Evolutionary conservation across 2,888 invertebrate species (phyloP).

Genomic region (Argyresthia goedartella): DNA sequence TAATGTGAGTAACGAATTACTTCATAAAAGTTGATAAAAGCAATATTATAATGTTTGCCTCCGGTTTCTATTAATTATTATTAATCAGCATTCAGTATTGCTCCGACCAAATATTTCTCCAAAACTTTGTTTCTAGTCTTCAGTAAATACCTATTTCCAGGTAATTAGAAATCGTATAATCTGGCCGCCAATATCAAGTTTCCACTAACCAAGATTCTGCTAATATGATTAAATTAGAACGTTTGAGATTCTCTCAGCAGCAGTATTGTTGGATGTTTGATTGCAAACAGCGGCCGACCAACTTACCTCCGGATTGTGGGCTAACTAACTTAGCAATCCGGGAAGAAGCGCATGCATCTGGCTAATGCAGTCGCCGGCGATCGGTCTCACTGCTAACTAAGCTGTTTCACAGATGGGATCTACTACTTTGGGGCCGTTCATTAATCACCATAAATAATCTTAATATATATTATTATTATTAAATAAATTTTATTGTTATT

Average conservation of each 20-base stretch:
- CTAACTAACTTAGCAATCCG: conserved; percentile 42
- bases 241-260: background rate
- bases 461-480: too few species aligned
- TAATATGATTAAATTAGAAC: background rate
- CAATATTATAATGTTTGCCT: too few species aligned
- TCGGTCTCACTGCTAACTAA: too few species aligned
- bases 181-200: background rate
- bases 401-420: too few species aligned
- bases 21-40: too few species aligned
- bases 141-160: background rate
- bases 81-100: background rate
- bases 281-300: conserved; percentile 50
- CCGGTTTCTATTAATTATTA: too few species aligned
- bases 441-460: conserved; percentile 62
- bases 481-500: too few species aligned
- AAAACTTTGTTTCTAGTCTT: background rate
- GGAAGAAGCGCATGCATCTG: conserved; percentile 53
- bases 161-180: background rate
- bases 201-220: background rate
- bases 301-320: conserved; percentile 54
- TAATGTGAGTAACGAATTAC: background rate
- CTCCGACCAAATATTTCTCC: background rate
- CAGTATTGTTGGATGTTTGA: conserved; percentile 28
- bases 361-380: conserved; percentile 41
- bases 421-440: conserved; percentile 50